Conservation (phyloP, 2,797 vertebrate genomes). For the Lepus oiostolus region DNA sequence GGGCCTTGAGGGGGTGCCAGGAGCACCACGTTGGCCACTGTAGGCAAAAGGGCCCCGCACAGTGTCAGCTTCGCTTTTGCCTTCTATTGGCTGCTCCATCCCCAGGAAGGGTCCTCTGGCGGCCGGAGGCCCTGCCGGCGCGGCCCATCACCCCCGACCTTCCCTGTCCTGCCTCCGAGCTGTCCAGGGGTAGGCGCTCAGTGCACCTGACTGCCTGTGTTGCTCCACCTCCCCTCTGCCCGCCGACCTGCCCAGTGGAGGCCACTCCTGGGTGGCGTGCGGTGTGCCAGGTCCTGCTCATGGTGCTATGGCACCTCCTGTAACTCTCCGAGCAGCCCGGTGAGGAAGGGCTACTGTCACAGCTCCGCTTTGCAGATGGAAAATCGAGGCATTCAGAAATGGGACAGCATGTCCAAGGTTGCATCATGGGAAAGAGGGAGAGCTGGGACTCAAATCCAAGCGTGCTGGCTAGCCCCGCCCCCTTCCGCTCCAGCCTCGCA, state of each 20-base stretch:
- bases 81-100: background rate
- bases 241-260: background rate
- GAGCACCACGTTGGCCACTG: background rate
- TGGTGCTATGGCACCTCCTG: no score
- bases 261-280: no score
- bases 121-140: background rate
- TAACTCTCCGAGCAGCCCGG: background rate
- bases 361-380: background rate
- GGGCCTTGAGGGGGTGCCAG: background rate
- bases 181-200: background rate
- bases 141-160: background rate
- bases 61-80: background rate
- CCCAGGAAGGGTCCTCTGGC: background rate
- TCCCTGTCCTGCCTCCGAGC: background rate
- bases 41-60: background rate
- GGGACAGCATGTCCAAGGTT: background rate
- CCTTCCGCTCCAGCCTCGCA: accelerated
- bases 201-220: background rate
- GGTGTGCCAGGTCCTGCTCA: no score
- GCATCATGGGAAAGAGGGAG: background rate
- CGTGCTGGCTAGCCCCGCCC: accelerated
- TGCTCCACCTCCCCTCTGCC: no score
- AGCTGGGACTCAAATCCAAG: background rate
- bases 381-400: background rate
- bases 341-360: no score